Conservation (phyloP, 2,113 vertebrate species). For the Talpa occidentalis region DNA sequence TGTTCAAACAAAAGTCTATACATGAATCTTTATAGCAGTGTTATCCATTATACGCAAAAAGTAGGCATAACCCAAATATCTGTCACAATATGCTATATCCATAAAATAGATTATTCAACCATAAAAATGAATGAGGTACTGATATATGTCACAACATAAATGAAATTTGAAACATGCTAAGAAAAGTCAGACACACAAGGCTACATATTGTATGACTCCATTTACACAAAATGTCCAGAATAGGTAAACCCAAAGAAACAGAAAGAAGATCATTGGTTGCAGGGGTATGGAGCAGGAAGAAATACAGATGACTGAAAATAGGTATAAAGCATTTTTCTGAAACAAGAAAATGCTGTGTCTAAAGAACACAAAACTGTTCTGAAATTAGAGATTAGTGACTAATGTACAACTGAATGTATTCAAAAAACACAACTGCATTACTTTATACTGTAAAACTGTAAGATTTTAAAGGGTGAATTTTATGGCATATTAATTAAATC, state of each 20-base stretch:
- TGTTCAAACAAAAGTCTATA: neutral
- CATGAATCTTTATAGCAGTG: neutral
- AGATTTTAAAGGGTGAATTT: neutral
- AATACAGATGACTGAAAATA: neutral
- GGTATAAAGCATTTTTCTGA: neutral
- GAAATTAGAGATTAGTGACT: neutral
- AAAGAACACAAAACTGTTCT: conserved; percentile 13
- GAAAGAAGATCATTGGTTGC: neutral
- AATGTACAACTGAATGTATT: neutral
- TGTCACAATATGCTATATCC: neutral
- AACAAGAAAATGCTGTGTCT: neutral
- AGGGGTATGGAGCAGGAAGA: neutral
- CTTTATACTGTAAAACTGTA: neutral
- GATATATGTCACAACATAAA: neutral
- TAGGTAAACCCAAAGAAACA: neutral
- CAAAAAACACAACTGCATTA: neutral
- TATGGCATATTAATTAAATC: neutral
- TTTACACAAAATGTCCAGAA: neutral
- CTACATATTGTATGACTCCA: neutral
- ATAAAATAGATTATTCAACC: neutral
- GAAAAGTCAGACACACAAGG: neutral
- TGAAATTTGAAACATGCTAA: neutral
- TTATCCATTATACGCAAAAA: neutral
- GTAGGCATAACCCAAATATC: neutral
- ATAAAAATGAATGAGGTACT: conserved; percentile 15